phyloP scores from a whole-genome alignment of 2,888 invertebrate genomes.

The Holacanthella duospinosa region DNA sequence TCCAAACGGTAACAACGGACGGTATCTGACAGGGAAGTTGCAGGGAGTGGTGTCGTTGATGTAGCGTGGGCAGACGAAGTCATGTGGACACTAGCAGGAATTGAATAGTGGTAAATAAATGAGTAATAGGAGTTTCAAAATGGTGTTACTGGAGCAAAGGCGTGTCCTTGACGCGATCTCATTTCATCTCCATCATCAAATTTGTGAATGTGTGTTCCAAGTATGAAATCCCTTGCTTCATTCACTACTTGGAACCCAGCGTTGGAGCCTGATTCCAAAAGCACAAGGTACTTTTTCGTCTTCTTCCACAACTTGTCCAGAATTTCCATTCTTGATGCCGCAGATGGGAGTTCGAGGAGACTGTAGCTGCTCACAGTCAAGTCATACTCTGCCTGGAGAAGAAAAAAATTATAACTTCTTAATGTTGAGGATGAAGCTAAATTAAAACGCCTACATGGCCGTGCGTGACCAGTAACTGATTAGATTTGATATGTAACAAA shows the following conservation, averaged over 20 bases:
- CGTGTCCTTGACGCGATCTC: constrained; percentile 40
- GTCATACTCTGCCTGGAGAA: constrained; percentile 56
- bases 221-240: constrained; percentile 72
- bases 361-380: constrained; percentile 70
- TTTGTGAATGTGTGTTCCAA: constrained; percentile 46
- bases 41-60: constrained; percentile 59
- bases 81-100: constrained; percentile 82
- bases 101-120: too few species aligned
- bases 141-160: constrained; percentile 61
- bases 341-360: constrained; percentile 64
- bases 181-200: not conserved
- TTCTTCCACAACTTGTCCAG: constrained; percentile 75
- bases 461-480: too few species aligned
- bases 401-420: constrained; percentile 11
- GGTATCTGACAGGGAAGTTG: constrained; percentile 59
- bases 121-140: constrained; percentile 11
- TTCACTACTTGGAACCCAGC: constrained; percentile 64
- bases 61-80: constrained; percentile 63
- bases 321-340: constrained; percentile 55
- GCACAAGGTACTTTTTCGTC: constrained; percentile 66
- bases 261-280: constrained; percentile 73
- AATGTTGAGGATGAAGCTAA: too few species aligned
- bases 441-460: too few species aligned
- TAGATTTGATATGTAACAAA: too few species aligned
- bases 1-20: constrained; percentile 45